Evolutionary conservation across 2,888 invertebrate species (phyloP).

Genomic region (Anthophora plumipes): DNA sequence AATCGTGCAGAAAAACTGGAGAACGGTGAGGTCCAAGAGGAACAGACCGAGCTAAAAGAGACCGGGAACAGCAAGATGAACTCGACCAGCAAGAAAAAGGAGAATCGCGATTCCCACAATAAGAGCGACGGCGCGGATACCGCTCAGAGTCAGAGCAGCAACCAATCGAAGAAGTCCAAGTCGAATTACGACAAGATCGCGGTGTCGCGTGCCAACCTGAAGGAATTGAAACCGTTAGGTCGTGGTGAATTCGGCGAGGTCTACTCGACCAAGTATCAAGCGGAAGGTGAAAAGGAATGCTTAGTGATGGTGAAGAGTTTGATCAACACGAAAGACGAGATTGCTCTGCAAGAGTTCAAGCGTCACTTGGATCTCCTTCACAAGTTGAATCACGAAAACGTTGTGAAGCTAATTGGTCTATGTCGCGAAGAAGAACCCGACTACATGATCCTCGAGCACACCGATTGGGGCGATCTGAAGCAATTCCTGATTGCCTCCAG

Average conservation of each 20-base stretch:
- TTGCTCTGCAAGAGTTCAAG: slow-evolving; percentile 92
- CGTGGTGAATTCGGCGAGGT: slow-evolving; percentile 97
- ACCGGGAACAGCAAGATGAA: slow-evolving; percentile 80
- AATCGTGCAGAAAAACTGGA: slow-evolving; percentile 79
- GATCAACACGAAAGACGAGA: slow-evolving; percentile 91
- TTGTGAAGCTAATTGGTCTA: slow-evolving; percentile 92
- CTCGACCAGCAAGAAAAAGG: slow-evolving; percentile 75
- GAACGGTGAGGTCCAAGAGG: slow-evolving; percentile 82
- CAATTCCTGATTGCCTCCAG: slow-evolving; percentile 91
- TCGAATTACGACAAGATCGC: slow-evolving; percentile 91
- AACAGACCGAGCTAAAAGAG: slow-evolving; percentile 84
- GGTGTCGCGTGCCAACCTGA: slow-evolving; percentile 90
- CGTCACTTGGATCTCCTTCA: slow-evolving; percentile 95
- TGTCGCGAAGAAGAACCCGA: slow-evolving; percentile 94
- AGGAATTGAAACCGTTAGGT: slow-evolving; percentile 88
- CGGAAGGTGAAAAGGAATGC: slow-evolving; percentile 84
- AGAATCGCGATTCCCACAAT: slow-evolving; percentile 87
- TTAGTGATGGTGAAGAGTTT: slow-evolving; percentile 91
- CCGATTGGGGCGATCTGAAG: slow-evolving; percentile 98
- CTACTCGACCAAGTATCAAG: slow-evolving; percentile 89
- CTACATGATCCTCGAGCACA: slow-evolving; percentile 95
- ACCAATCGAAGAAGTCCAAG: slow-evolving; percentile 88
- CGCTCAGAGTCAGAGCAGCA: slow-evolving; percentile 87
- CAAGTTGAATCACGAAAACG: slow-evolving; percentile 92
- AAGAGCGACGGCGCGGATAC: slow-evolving; percentile 89